Percentiles rank a stretch among this genome's conserved stretches.
phyloP scores from a whole-genome alignment of 2,113 vertebrate genomes.

The Melanostigma gelatinosum region DNA sequence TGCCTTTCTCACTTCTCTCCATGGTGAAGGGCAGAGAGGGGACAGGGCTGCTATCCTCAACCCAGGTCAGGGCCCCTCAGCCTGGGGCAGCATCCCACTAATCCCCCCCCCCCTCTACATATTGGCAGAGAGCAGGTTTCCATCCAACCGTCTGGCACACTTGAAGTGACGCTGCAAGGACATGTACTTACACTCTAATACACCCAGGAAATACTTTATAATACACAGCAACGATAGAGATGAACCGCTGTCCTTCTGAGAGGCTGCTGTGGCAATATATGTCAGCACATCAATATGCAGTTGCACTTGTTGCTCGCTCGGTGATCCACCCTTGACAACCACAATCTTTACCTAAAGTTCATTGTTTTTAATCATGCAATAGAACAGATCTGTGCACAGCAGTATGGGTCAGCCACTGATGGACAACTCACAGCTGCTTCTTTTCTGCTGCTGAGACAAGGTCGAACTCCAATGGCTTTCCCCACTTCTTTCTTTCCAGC shows the following conservation, averaged over 20 bases:
- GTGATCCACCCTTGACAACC: neutral
- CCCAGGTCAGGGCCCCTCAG: constrained; percentile 44
- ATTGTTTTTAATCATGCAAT: neutral
- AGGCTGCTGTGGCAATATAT: neutral
- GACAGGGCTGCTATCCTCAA: constrained; percentile 7
- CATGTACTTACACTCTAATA: neutral
- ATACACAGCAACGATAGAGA: neutral
- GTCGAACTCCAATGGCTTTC: neutral
- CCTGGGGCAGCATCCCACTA: constrained; percentile 33
- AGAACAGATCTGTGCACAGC: neutral
- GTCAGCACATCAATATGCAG: neutral
- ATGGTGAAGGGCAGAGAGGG: constrained; percentile 41
- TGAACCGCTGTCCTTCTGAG: neutral
- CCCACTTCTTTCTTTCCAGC: neutral
- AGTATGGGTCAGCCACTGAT: neutral
- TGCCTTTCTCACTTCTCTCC: neutral
- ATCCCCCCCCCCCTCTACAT: neutral
- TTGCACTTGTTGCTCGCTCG: neutral
- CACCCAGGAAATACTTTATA: neutral
- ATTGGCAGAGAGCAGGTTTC: constrained; percentile 19
- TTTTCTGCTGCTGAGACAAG: constrained; percentile 14
- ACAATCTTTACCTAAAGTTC: neutral
- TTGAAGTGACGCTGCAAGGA: constrained; percentile 6
- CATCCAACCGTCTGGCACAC: constrained; percentile 21
- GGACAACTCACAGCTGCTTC: constrained; percentile 30